Evolutionary conservation across 2,888 invertebrate genomes (phyloP).

Genomic region (Allophyes oxyacanthae): DNA sequence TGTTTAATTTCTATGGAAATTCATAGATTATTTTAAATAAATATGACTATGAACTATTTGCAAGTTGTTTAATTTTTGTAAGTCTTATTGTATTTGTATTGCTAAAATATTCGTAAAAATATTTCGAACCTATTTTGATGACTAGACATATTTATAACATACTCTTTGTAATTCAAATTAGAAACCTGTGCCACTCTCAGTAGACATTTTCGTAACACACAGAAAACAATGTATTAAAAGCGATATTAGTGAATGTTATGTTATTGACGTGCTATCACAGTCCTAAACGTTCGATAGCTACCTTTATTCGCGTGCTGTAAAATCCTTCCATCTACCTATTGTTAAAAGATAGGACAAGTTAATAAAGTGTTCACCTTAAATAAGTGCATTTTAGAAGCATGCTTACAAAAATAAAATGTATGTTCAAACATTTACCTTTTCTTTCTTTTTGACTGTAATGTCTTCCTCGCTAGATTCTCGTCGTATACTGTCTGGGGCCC

Average conservation of each 20-base stretch:
- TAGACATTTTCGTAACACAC: conserved; percentile 3
- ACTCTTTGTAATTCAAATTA: too few species aligned
- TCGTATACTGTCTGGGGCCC: conserved; percentile 72
- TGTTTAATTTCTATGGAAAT: conserved; percentile 83
- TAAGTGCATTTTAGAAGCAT: conserved; percentile 35
- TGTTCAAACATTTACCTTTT: conserved; percentile 69
- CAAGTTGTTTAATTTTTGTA: neutral
- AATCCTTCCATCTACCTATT: conserved; percentile 76
- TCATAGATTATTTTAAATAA: conserved; percentile 44
- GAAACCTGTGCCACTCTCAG: neutral
- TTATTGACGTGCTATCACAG: conserved; percentile 45
- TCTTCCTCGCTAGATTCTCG: conserved; percentile 80
- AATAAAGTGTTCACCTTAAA: conserved; percentile 44
- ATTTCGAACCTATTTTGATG: too few species aligned
- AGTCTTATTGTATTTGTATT: too few species aligned
- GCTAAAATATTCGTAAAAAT: too few species aligned
- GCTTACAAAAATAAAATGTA: conserved; percentile 9
- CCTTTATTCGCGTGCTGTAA: conserved; percentile 71
- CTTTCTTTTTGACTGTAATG: conserved; percentile 75
- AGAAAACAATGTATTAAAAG: conserved; percentile 30
- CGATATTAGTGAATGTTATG: conserved; percentile 47
- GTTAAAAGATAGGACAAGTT: conserved; percentile 66
- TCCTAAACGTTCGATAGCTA: conserved; percentile 62
- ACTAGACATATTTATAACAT: too few species aligned
- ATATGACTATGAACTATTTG: conserved; percentile 1